Conservation (phyloP, 2,888 invertebrate genomes). For the Caenorhabditis macrosperma region DNA sequence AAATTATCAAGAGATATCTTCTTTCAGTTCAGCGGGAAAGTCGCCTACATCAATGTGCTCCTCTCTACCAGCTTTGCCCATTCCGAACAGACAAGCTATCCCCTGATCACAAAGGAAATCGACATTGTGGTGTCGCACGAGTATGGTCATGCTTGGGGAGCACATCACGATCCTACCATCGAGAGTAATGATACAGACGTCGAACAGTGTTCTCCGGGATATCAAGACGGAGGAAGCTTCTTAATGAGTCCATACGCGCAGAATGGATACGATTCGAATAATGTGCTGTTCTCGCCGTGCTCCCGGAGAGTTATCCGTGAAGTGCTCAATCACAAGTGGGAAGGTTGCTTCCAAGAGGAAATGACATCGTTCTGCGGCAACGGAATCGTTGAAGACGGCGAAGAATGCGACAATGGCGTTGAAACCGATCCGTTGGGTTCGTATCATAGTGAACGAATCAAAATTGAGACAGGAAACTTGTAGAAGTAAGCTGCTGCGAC, state of each 20-base stretch:
- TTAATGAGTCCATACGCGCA: conserved; percentile 60
- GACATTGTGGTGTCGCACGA: conserved; percentile 66
- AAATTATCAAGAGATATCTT: not conserved
- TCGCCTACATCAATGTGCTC: conserved; percentile 47
- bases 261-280: conserved; percentile 60
- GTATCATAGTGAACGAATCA: not conserved
- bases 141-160: conserved; percentile 64
- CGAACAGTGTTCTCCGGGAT: conserved; percentile 47
- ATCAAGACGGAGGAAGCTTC: conserved; percentile 52
- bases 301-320: conserved; percentile 53
- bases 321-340: conserved; percentile 42
- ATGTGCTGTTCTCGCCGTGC: conserved; percentile 67
- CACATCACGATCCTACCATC: conserved; percentile 50
- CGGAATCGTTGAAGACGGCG: conserved; percentile 93
- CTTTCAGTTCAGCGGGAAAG: conserved; percentile 24
- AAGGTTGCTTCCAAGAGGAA: conserved; percentile 59
- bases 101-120: conserved; percentile 61
- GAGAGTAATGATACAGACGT: conserved; percentile 43
- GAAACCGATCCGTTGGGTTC: conserved; percentile 89
- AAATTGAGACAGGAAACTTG: not conserved
- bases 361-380: conserved; percentile 97
- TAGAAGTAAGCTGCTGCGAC: conserved; percentile 57
- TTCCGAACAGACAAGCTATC: conserved; percentile 42
- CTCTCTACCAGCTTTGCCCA: conserved; percentile 53
- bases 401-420: conserved; percentile 96